Base-by-base conservation (phyloP, 1,140 invertebrate species). In the Asbolus verrucosus region DNA sequence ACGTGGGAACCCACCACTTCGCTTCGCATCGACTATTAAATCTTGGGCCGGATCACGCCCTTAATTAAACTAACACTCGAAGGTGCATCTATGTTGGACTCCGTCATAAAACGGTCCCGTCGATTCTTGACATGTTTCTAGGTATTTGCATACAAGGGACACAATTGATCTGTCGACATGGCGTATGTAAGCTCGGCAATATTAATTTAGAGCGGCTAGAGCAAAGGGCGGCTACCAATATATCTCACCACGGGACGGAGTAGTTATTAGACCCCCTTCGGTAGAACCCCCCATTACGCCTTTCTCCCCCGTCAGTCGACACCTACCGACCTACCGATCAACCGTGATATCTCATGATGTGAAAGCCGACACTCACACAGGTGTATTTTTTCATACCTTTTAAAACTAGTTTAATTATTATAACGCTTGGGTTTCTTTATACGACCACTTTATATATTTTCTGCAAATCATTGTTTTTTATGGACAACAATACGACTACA, bases 181-280 rank as follows among this genome's bases (percentile, higher is more conserved):
- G 33, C 54, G 24, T 50, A 59, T 14, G 24, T 21, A 43, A 46
- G 62, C 38, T 43, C 24, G 21, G 38, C 41, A 46, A 69, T 69
- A 69, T 69, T 69, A 69, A 69, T 69, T 69, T 69, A 69, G 19
- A 62, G 66, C 43, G 59, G 67, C 30, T 43, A 43, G 33, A 69
- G 59, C 21, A 59, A 54, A 69, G 59, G 67, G 38, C 59, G 67
- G 59, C 67, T 69, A 36, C 59, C 67, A 69, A 69, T 69, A 69
- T 69, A 33, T 62, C 67, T 69, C 67, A 46, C 67, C 50, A 62
- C 67, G 59, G 67, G 67, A 60, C 59, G 61, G 59, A 43, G 38
- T 36, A 69, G 67, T 69, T 69, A 69, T 69, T 69, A 69, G 39
- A 62, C 54, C 54, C 59, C 67, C 67, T 54, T 46, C 14, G 31